These are phyloP conservation scores for Lithophane socia DNA, from an alignment of 2,888 invertebrate species.

Conservation along the genomic window DNA sequence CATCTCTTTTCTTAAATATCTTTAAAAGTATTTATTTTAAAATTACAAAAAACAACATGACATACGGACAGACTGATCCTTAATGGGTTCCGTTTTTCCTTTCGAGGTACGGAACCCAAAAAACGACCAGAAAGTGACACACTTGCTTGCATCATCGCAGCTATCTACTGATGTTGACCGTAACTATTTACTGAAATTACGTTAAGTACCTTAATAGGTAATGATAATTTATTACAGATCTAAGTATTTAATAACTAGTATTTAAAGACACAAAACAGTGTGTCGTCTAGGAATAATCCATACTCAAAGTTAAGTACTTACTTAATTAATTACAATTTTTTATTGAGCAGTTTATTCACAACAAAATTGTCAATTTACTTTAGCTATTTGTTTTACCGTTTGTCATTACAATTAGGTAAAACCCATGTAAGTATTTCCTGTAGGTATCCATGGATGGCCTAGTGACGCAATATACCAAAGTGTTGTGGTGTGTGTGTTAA, in stretches of 20 bases:
- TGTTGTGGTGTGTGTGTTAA: too few relatives aligned
- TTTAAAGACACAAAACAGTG: background rate
- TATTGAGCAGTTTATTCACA: conserved; percentile 1
- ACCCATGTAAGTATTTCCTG: background rate
- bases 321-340: conserved; percentile 3
- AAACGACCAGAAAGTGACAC: background rate
- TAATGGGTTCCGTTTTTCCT: too few relatives aligned
- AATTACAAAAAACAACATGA: too few relatives aligned
- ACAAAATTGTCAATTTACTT: background rate
- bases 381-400: background rate
- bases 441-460: background rate
- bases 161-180: conserved; percentile 19
- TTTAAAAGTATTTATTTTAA: too few relatives aligned
- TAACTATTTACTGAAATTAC: conserved; percentile 24
- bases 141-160: background rate
- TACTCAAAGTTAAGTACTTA: background rate
- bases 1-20: too few relatives aligned
- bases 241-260: background rate
- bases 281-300: conserved; percentile 1
- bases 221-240: conserved; percentile 16
- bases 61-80: too few relatives aligned
- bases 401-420: conserved; percentile 2
- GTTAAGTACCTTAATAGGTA: background rate
- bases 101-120: too few relatives aligned
- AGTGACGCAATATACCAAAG: background rate